Evolutionary conservation across 2,888 invertebrate species (phyloP), one percentile per base, ranked within the genome.

Genomic region (Drosophila prostipennis): DNA sequence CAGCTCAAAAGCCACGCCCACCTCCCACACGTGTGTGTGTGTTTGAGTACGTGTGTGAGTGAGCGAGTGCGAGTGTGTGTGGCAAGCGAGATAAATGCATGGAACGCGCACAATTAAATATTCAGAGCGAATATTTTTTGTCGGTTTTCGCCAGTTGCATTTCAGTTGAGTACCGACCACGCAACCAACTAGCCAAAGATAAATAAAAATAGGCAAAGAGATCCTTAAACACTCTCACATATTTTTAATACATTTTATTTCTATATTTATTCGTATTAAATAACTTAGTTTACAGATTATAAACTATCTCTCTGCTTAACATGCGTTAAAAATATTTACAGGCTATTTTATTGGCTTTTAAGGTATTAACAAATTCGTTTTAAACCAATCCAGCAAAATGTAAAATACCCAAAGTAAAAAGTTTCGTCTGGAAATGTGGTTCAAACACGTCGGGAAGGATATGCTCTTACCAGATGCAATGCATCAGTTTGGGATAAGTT

Each of bases 31-130:
- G 7, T 11, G 26, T 14, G 13, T 10, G 6, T 52, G 39, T 40
- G 10, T 32, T 10, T 23, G n/a, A 1, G 36, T 10, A n/a, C 8
- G 14, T 13, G 14, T 13, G 53, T 5, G 0, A 7, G 14, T 10
- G 39, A 1, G 19, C 1, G 19, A 2, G 2, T 26, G 39, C 14
- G 29, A 32, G 43, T 49, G 43, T 48, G 63, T 63, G 63, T 32
- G 51, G 51, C 43, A 56, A 34, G 48, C 63, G 63, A 73, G 74
- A 74, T 73, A 73, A 68, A 69, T 69, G 74, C 69, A 73, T 16
- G 45, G 54, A 74, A 42, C 76, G 71, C 77, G 81, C 82, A 82
- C 82, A 82, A 85, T 85, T 82, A 85, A 85, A 82, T 82, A 82
- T 82, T 76, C 85, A 78, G 70, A 82, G 72, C 77, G 82, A 82